phyloP scores from a whole-genome alignment of 2,888 invertebrate species.

The Eristalis tenax region DNA sequence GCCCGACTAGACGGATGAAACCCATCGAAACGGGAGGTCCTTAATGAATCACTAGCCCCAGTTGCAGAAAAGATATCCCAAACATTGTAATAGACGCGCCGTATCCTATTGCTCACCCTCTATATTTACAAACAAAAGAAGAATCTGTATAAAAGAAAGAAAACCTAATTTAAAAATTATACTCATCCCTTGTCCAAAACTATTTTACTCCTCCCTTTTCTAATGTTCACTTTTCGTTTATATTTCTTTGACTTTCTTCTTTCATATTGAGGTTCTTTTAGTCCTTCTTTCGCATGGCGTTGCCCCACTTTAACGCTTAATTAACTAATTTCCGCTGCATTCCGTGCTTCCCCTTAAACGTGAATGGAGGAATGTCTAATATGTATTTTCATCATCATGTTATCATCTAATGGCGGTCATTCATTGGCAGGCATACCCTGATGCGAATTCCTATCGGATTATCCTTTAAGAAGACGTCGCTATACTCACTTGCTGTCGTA shows the following conservation, averaged over 20 bases:
- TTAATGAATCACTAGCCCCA: background rate
- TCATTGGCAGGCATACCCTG: no score
- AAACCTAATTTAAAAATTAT: background rate
- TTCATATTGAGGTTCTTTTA: background rate
- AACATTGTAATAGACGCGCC: background rate
- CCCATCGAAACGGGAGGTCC: background rate
- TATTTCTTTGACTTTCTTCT: background rate
- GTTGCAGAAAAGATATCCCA: background rate
- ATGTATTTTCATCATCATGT: no score
- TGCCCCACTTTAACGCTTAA: background rate
- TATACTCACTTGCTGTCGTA: no score
- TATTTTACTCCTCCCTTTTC: background rate
- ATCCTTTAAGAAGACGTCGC: no score
- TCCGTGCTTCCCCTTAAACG: background rate
- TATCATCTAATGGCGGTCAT: no score
- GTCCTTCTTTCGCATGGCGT: background rate
- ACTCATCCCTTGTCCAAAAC: background rate
- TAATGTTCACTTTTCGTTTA: background rate
- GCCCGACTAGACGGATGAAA: background rate
- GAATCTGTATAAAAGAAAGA: no score
- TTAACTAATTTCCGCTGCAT: background rate
- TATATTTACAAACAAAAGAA: no score
- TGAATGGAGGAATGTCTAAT: background rate
- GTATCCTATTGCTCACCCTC: background rate
- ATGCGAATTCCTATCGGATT: no score